A percentile compares a stretch with the other conserved stretches of the same genome.
Conservation (phyloP, 35 echinoderm and acorn worm species). For the Heliocidaris tuberculata region DNA sequence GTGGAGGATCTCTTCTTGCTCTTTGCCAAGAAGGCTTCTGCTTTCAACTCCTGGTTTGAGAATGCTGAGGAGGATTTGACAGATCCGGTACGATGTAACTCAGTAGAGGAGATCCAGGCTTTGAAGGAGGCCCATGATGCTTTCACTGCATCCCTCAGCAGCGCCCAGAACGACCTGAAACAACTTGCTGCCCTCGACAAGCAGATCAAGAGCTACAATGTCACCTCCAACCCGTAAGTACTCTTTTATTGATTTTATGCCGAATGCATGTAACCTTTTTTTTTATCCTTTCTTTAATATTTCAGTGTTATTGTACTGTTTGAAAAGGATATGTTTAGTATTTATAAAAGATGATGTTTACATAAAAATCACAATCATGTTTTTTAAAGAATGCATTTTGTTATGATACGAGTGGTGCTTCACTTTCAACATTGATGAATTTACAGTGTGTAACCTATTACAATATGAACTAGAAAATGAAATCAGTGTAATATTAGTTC, state of each 20-base stretch:
- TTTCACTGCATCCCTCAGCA: slow-evolving; percentile 94
- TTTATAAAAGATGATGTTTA: too few species aligned
- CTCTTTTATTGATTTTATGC: neutral
- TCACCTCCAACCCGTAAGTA: slow-evolving; percentile 97
- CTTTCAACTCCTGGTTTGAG: slow-evolving; percentile 99
- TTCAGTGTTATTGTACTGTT: too few species aligned
- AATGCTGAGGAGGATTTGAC: slow-evolving; percentile 98
- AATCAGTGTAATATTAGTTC: too few species aligned
- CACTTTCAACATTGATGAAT: too few species aligned
- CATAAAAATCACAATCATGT: too few species aligned
- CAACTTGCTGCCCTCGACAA: slow-evolving; percentile 96
- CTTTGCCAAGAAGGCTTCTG: slow-evolving; percentile 98
- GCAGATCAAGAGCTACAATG: slow-evolving; percentile 99
- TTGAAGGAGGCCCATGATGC: slow-evolving; percentile 97
- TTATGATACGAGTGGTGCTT: too few species aligned
- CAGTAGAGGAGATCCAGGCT: slow-evolving; percentile 99
- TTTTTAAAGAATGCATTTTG: too few species aligned
- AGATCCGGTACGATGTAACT: slow-evolving; percentile 98
- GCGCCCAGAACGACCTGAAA: slow-evolving; percentile 97
- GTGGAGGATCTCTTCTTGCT: slow-evolving; percentile 98
- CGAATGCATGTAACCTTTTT: too few species aligned
- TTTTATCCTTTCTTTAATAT: too few species aligned
- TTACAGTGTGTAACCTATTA: too few species aligned
- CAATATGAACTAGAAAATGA: too few species aligned
- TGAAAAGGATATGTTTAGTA: too few species aligned